Conservation (phyloP, 1,140 invertebrate genomes). For the Brachionus sp. region DNA sequence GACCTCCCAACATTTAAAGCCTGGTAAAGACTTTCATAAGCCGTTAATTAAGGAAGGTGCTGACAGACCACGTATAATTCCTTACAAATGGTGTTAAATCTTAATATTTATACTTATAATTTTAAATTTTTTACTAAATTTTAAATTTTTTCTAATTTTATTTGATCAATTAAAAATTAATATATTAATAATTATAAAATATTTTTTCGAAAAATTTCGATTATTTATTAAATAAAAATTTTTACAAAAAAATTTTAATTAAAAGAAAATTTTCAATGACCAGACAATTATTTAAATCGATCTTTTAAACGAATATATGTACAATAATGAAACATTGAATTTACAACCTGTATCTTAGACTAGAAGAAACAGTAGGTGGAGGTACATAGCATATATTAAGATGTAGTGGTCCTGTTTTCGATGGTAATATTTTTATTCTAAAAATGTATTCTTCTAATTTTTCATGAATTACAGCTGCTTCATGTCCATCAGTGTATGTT, state of each 20-base stretch:
- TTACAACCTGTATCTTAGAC: neutral
- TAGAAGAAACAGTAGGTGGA: neutral
- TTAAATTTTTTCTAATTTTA: neutral
- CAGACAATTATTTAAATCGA: neutral
- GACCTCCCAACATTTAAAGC: constrained; percentile 92
- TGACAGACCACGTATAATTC: constrained; percentile 67
- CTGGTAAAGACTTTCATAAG: constrained; percentile 95
- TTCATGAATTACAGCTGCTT: constrained; percentile 4
- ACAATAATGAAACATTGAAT: neutral
- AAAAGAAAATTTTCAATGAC: neutral
- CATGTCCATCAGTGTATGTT: constrained; percentile 13
- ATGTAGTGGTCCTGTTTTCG: constrained; percentile 36
- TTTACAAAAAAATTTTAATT: neutral
- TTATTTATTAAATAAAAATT: neutral
- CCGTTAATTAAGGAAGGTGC: constrained; percentile 97
- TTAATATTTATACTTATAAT: neutral
- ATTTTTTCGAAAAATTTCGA: neutral
- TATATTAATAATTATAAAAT: neutral
- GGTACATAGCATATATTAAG: neutral
- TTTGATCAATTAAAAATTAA: neutral
- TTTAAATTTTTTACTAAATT: neutral
- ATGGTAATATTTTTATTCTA: neutral
- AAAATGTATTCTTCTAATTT: constrained; percentile 39
- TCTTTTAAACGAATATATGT: neutral
- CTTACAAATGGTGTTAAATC: constrained; percentile 37